A percentile compares a stretch with the other conserved stretches of the same genome.
Conservation (phyloP, 2,113 vertebrate genomes). For the Carollia perspicillata region DNA sequence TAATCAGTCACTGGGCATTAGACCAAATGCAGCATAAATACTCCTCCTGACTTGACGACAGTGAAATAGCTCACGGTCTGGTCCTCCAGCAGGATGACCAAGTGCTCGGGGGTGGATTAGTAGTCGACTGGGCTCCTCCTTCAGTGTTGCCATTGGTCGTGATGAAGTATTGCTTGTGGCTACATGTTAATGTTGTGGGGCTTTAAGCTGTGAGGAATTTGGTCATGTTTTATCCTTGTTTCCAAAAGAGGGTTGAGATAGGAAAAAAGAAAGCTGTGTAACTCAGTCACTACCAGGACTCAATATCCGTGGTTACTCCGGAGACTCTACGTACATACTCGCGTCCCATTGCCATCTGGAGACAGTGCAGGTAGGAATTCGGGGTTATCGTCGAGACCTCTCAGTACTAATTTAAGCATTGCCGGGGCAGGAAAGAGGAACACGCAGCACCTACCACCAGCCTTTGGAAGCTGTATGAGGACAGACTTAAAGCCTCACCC, state of each 20-base stretch:
- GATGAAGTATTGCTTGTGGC: background rate
- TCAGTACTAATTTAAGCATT: background rate
- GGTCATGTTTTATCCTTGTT: background rate
- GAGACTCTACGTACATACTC: background rate
- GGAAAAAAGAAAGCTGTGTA: background rate
- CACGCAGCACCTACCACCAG: background rate
- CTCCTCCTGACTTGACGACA: background rate
- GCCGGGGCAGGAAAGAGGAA: background rate
- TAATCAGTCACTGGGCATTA: background rate
- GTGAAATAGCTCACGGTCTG: background rate
- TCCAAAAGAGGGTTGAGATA: background rate
- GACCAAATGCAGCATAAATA: conserved; percentile 17
- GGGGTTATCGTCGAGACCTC: background rate
- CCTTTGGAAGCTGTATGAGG: background rate
- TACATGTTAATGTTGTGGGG: background rate
- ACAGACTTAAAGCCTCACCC: background rate
- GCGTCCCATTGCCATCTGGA: background rate
- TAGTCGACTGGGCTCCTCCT: background rate
- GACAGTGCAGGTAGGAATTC: background rate
- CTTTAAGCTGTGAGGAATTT: conserved; percentile 1
- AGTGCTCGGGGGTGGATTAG: background rate
- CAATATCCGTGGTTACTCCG: background rate
- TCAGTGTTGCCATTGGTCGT: background rate
- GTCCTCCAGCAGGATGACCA: background rate
- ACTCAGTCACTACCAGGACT: background rate